A percentile compares a stretch with the other conserved stretches of the same genome.
Evolutionary conservation across 2,888 invertebrate genomes (phyloP).

Genomic region (Trichogramma dendrolimi): DNA sequence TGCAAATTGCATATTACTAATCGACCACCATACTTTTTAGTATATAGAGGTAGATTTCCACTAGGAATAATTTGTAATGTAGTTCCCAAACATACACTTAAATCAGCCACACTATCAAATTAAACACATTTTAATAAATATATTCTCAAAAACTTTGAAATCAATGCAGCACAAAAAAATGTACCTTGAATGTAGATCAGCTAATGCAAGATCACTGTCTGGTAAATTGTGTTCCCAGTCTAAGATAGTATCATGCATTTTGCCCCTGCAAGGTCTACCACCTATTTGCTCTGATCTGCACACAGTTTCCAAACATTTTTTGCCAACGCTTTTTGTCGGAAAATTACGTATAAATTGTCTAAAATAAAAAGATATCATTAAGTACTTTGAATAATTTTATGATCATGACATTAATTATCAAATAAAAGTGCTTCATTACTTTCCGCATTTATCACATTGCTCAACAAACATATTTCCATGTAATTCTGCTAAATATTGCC

Average conservation of each 20-base stretch:
- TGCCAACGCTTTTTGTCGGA: slow-evolving; percentile 76
- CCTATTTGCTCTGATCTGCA: slow-evolving; percentile 63
- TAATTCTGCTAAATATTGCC: slow-evolving; percentile 81
- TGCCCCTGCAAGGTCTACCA: slow-evolving; percentile 79
- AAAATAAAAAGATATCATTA: slow-evolving; percentile 30
- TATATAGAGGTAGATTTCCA: slow-evolving; percentile 84
- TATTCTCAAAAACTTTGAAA: neutral
- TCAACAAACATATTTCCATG: slow-evolving; percentile 99
- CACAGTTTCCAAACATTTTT: slow-evolving; percentile 63
- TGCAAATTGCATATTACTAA: slow-evolving; percentile 94
- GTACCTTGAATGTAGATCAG: slow-evolving; percentile 83
- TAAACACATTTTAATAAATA: slow-evolving; percentile 1
- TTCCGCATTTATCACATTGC: slow-evolving; percentile 85
- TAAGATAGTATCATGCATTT: slow-evolving; percentile 83
- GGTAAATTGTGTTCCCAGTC: slow-evolving; percentile 98
- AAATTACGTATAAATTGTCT: slow-evolving; percentile 76
- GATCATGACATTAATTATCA: neutral
- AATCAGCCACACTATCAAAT: slow-evolving; percentile 76
- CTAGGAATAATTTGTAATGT: slow-evolving; percentile 96
- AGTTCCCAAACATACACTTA: slow-evolving; percentile 93
- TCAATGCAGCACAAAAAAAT: neutral
- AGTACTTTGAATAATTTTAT: neutral
- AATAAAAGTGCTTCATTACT: slow-evolving; percentile 50
- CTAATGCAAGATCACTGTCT: slow-evolving; percentile 75
- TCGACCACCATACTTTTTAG: slow-evolving; percentile 80